Percentiles rank a stretch among this genome's conserved stretches.
phyloP scores from a whole-genome alignment of 2,113 vertebrate species.

The Hyla sarda region DNA sequence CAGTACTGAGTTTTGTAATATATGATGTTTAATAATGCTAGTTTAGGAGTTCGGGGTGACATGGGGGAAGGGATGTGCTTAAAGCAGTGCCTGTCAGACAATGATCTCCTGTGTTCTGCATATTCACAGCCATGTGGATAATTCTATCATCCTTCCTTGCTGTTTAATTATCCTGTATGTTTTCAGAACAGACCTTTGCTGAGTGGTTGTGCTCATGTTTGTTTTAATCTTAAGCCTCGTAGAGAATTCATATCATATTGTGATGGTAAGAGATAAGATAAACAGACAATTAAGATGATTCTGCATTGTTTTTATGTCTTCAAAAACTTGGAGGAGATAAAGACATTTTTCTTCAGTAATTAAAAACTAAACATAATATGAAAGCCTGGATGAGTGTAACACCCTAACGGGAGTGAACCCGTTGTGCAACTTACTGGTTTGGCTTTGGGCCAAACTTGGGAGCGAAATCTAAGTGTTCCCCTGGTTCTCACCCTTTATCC shows the following conservation, averaged over 20 bases:
- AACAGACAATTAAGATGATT: slow-evolving; percentile 42
- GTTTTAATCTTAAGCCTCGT: slow-evolving; percentile 29
- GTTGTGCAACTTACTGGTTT: no score
- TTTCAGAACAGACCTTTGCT: slow-evolving; percentile 42
- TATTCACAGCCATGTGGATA: slow-evolving; percentile 4
- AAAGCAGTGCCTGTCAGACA: background rate
- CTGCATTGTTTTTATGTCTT: slow-evolving; percentile 38
- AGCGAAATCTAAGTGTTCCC: no score
- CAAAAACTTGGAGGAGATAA: no score
- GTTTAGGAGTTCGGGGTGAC: background rate
- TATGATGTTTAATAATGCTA: slow-evolving; percentile 41
- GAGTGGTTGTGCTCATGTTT: slow-evolving; percentile 48
- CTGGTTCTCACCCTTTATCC: no score
- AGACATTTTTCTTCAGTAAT: no score
- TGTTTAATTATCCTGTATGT: slow-evolving; percentile 20
- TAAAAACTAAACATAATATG: no score
- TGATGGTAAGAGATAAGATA: slow-evolving; percentile 33
- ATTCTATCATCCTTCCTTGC: slow-evolving; percentile 17
- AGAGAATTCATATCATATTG: slow-evolving; percentile 49
- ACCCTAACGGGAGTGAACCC: no score
- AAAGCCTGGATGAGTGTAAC: no score
- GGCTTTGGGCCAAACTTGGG: no score
- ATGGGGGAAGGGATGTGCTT: background rate
- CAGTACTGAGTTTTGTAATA: background rate
- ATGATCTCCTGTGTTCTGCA: slow-evolving; percentile 12